Conservation (phyloP, 2,797 vertebrate species). For the Semaprochilodus insignis region DNA sequence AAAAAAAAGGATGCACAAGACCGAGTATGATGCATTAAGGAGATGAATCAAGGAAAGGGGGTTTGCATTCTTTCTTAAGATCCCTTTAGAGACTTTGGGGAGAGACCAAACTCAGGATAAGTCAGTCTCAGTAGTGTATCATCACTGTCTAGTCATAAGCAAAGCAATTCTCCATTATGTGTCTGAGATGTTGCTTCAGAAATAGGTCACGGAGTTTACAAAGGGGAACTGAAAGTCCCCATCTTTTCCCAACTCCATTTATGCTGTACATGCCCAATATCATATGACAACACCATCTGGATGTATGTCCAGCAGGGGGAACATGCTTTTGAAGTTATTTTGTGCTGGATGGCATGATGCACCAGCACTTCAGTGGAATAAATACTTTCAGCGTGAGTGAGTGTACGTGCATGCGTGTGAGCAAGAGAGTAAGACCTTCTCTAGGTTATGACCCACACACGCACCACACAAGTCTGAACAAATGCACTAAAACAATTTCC, state of each 20-base stretch:
- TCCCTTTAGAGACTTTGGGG: neutral
- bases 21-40: too few species aligned
- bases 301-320: neutral
- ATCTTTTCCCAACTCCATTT: slow-evolving; percentile 28
- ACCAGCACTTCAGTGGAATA: neutral
- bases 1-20: too few species aligned
- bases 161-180: slow-evolving; percentile 23
- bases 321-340: slow-evolving; percentile 6
- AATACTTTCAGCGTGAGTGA: slow-evolving; percentile 22
- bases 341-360: neutral
- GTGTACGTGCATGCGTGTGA: neutral
- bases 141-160: slow-evolving; percentile 38
- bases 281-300: slow-evolving; percentile 34
- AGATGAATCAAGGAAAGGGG: too few species aligned
- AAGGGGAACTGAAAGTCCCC: slow-evolving; percentile 60
- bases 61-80: neutral
- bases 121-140: neutral
- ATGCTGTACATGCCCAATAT: slow-evolving; percentile 15
- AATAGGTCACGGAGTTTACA: slow-evolving; percentile 51
- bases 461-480: slow-evolving; percentile 22
- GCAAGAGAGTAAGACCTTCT: slow-evolving; percentile 1
- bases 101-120: slow-evolving; percentile 3
- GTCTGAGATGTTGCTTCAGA: slow-evolving; percentile 16
- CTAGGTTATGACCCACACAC: slow-evolving; percentile 9
- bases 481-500: slow-evolving; percentile 22